Percentiles rank a stretch among this genome's conserved stretches.
Evolutionary conservation across 35 echinoderm and acorn worm species (phyloP).

Genomic region (Hemicentrotus pulcherrimus): DNA sequence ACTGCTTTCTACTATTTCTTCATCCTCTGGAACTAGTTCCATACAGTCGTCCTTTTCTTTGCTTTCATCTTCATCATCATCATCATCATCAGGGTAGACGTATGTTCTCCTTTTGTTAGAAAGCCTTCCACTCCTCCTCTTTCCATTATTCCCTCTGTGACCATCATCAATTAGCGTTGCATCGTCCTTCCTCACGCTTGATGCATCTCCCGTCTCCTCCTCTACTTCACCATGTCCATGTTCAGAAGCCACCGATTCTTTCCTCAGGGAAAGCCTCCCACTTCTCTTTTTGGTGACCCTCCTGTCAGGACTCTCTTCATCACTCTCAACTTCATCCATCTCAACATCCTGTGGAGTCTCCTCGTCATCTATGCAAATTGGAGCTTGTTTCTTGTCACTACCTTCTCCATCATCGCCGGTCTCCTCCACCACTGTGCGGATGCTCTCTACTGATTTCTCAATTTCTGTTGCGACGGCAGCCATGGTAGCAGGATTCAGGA

Average conservation of each 20-base stretch:
- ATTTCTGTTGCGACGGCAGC: conserved; percentile 15
- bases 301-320: background rate
- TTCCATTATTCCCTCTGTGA: background rate
- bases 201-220: background rate
- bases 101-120: background rate
- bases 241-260: background rate
- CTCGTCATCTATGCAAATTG: background rate
- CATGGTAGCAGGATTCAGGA: background rate
- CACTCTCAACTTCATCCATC: background rate
- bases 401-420: background rate
- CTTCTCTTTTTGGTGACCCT: background rate
- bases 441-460: background rate
- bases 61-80: background rate
- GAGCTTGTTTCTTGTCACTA: background rate
- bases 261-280: background rate
- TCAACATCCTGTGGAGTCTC: background rate
- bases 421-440: background rate
- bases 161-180: background rate
- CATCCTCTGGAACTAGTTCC: background rate
- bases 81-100: background rate
- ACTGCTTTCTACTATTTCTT: background rate
- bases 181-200: too few relatives aligned
- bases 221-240: background rate
- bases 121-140: conserved; percentile 1
- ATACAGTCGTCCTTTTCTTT: background rate